These are phyloP conservation scores for Anastrepha ludens DNA, from an alignment of 1,140 invertebrate species.

Conservation along the genomic window DNA sequence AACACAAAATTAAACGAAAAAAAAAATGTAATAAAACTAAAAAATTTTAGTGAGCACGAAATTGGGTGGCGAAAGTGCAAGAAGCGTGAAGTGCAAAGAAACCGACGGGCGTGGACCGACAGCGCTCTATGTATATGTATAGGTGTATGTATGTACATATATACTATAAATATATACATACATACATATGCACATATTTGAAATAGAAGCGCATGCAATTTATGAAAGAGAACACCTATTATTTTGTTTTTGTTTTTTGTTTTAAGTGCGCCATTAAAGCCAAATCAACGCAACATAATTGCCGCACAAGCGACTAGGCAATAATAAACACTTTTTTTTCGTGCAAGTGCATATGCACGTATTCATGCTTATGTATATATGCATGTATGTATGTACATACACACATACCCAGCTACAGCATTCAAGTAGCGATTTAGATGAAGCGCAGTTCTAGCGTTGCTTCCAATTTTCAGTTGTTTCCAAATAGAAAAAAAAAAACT, in stretches of 20 bases:
- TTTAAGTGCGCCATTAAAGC: neutral
- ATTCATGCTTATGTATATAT: neutral
- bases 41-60: neutral
- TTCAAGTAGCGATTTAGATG: conserved; percentile 1
- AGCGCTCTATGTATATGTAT: neutral
- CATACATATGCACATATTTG: neutral
- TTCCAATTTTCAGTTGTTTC: neutral
- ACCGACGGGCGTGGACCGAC: conserved; percentile 30
- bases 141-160: neutral
- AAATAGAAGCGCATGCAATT: conserved; percentile 5
- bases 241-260: neutral
- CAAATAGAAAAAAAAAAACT: too few relatives aligned
- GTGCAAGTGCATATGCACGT: conserved; percentile 13
- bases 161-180: neutral
- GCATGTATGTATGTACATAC: neutral
- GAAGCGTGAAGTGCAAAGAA: conserved; percentile 26
- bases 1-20: neutral
- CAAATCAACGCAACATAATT: conserved; percentile 6
- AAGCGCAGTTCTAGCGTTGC: conserved; percentile 9
- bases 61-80: conserved; percentile 7
- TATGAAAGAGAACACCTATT: neutral
- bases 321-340: neutral
- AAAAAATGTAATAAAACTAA: neutral
- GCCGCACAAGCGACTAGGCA: neutral
- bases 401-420: neutral